Evolutionary conservation across 2,797 vertebrate species (phyloP).

Genomic region (Sebastes matsubarae): DNA sequence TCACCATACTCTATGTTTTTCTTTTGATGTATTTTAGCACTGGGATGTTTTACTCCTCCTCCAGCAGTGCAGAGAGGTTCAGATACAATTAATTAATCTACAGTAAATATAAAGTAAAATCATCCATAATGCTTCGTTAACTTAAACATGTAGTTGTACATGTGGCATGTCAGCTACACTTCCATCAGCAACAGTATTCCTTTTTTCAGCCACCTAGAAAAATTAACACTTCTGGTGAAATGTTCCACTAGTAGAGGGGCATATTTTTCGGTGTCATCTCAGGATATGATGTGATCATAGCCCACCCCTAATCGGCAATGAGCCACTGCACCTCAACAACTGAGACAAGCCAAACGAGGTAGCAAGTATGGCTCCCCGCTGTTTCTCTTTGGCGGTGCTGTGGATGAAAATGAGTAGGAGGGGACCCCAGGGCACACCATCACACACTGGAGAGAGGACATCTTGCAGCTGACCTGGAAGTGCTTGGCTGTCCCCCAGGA

Average conservation of each 20-base stretch:
- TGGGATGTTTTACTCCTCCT: neutral
- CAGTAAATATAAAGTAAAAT: neutral
- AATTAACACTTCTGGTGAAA: neutral
- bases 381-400: slow-evolving; percentile 10
- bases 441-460: slow-evolving; percentile 27
- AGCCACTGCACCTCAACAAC: slow-evolving; percentile 12
- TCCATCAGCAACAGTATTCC: neutral
- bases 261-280: slow-evolving; percentile 15
- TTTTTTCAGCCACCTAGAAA: neutral
- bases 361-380: neutral
- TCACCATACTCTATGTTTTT: neutral
- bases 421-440: slow-evolving; percentile 12
- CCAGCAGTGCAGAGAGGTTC: neutral
- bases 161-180: neutral
- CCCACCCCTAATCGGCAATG: neutral
- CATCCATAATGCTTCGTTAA: neutral
- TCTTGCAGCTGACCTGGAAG: slow-evolving; percentile 54
- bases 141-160: neutral
- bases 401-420: slow-evolving; percentile 11
- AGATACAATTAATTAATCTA: neutral
- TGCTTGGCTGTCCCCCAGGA: slow-evolving; percentile 43
- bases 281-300: neutral
- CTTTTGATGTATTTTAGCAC: neutral
- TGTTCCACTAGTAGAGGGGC: neutral
- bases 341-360: slow-evolving; percentile 38